Base-by-base conservation (phyloP, 2,888 invertebrate genomes). In the Diarsia mendica region DNA sequence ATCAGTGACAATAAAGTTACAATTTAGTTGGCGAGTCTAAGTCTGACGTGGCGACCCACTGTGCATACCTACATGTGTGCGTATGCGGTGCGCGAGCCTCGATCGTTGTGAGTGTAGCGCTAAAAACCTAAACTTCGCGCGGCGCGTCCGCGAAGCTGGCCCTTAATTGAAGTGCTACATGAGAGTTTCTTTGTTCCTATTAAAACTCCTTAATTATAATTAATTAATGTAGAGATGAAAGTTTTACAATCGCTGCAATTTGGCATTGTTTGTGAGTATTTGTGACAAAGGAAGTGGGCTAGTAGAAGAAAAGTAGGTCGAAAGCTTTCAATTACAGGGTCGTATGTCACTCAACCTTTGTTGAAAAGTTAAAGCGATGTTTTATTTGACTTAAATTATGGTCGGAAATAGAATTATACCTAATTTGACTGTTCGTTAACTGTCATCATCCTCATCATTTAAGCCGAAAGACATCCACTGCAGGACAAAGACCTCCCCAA, bases 161-260 rank as follows among this genome's bases (percentile, higher is more conserved):
- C n/a, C n/a, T n/a, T n/a, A 82, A 75, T 75, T 28, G 39, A 65
- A 33, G 13, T 65, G 28, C 28, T 33, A 82, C 64, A 60, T 39
- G 51, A 48, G 3, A 58, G 11, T 44, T 28, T 61, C 55, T 72
- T 49, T 68, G 79, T 39, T 68, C 48, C n/a, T 51, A 75, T 72
- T 75, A 72, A 53, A 69, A 60, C 49, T 70, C 49, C 51, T 77
- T 77, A 75, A 85, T 85, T 83, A 77, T 81, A 79, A 77, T 51
- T 71, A 77, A 87, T 87, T 78, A 82, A 79, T 44, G 76, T 63
- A 60, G 63, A 61, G 84, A 67, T 76, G 84, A 87, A 75, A 85
- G 82, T 84, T 85, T 82, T 82, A 86, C 75, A 76, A 65, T 81
- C 79, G 51, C 75, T 79, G 75, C 69, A 71, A 73, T 87, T 80